Percentiles rank a stretch among this genome's conserved stretches.
Evolutionary conservation across 2,113 vertebrate species (phyloP).

Genomic region (Hylia prasina): DNA sequence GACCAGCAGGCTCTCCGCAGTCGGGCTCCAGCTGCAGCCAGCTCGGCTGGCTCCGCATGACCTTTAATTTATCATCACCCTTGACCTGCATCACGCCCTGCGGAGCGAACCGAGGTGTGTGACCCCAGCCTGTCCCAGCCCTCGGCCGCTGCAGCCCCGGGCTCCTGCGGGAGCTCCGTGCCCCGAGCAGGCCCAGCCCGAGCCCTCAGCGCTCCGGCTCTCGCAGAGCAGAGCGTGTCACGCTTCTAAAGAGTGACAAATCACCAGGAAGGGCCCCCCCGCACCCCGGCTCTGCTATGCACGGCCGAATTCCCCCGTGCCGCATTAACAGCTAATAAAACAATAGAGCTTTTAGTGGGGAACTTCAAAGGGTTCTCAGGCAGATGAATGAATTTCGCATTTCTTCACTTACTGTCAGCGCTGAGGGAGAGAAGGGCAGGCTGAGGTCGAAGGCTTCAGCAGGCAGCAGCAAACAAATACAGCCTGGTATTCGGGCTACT

Average conservation of each 20-base stretch:
- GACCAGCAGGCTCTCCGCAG: too few species aligned
- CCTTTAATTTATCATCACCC: background rate
- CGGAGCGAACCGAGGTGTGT: background rate
- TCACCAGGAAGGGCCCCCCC: constrained; percentile 50
- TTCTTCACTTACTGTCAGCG: constrained; percentile 62
- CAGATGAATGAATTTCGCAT: constrained; percentile 67
- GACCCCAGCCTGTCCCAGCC: background rate
- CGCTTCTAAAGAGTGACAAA: constrained; percentile 51
- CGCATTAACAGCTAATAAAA: constrained; percentile 67
- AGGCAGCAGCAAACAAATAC: constrained; percentile 31
- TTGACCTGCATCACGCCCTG: background rate
- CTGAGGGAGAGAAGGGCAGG: constrained; percentile 45
- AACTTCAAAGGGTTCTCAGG: constrained; percentile 53
- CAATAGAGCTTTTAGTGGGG: constrained; percentile 64
- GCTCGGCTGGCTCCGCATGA: fast-evolving
- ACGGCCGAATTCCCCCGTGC: background rate
- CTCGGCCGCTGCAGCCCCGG: fast-evolving
- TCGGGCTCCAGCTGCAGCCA: background rate
- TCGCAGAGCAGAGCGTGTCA: constrained; percentile 8
- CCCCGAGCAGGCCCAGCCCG: background rate
- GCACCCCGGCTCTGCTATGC: constrained; percentile 8
- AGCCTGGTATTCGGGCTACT: constrained; percentile 55
- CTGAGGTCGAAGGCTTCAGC: constrained; percentile 42
- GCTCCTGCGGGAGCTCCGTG: background rate
- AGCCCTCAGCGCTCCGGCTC: background rate